Base-by-base conservation (phyloP, 2,888 invertebrate species). In the Lithodes maja region DNA sequence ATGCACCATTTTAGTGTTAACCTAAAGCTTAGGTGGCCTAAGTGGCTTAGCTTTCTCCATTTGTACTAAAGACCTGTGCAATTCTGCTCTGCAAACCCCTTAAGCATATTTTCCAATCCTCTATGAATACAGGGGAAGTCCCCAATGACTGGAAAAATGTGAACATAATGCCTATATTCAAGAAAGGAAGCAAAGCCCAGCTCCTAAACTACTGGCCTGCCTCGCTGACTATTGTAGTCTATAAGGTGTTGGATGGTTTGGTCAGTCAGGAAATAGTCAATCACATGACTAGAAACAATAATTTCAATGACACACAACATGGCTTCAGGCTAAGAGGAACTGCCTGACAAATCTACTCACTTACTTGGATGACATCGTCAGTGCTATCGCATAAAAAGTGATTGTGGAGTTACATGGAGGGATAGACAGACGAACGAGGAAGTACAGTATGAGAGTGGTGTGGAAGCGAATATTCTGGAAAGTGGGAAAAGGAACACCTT, bases 191-290 rank as follows among this genome's bases (percentile, higher is more conserved):
- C 55, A 82, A 33, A 54, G 1, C 3, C 12, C n/a, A 82, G 3
- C 61, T 55, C 15, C 17, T 82, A 2, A 82, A 82, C 33, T 82
- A 82, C 82, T 2, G 61, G 55, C 61, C 82, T 49, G 55, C 55
- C 7, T 82, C 82, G 55, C 33, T 82, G 55, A 82, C 61, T 2
- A 82, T 12, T 55, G 55, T 54, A 15, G 33, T 82, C 3, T 53
- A 15, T 33, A 82, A 82, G 33, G 74, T 15, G 74, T 15, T 82
- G 55, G 82, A 54, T 15, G 17, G 61, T 15, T 12, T 82, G 9
- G 55, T 55, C 53, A 53, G 61, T 3, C 15, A 82, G 15, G 82
- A 33, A 3, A 54, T 79, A n/a, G 79, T 74, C 33, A 17, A n/a
- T 5, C 74, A 74, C 74, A 7, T 74, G 3, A 15, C 5, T 3